phyloP scores from a whole-genome alignment of 1,140 invertebrate species.

The Hycleus phaleratus region DNA sequence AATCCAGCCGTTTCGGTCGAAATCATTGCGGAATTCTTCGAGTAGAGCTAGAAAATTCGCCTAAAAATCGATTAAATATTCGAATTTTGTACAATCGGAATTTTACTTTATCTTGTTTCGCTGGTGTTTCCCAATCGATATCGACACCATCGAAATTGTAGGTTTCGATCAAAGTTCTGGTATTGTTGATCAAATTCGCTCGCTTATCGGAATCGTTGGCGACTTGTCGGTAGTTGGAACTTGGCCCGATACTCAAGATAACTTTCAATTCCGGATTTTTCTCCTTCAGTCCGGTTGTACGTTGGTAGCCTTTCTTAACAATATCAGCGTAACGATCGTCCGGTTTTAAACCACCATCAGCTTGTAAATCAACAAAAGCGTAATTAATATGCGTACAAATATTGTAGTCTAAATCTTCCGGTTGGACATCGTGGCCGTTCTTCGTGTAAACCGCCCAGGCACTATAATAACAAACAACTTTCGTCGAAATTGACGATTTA shows the following conservation, averaged over 20 bases:
- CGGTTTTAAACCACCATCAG: not conserved
- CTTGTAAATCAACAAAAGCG: not conserved
- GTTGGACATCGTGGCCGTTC: not conserved
- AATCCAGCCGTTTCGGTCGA: not conserved
- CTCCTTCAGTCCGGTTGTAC: slow-evolving; percentile 37
- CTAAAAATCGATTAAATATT: slow-evolving; percentile 15
- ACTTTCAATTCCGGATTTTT: slow-evolving; percentile 58
- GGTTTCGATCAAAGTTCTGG: not conserved
- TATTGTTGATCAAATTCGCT: slow-evolving; percentile 29
- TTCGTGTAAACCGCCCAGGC: not conserved
- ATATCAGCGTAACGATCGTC: not conserved
- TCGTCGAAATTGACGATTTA: not conserved
- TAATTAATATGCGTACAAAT: slow-evolving; percentile 3
- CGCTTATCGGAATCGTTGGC: slow-evolving; percentile 26
- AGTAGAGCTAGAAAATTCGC: slow-evolving; percentile 4
- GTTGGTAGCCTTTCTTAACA: not conserved
- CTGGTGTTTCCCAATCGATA: slow-evolving; percentile 58
- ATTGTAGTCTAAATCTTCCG: not conserved
- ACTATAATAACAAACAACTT: slow-evolving; percentile 4
- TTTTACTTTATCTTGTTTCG: slow-evolving; percentile 45
- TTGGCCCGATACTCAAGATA: slow-evolving; percentile 56
- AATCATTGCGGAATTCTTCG: not conserved
- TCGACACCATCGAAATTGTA: slow-evolving; percentile 54
- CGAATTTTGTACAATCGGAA: slow-evolving; percentile 34
- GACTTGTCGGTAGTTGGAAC: too few relatives aligned